Base-by-base conservation (phyloP, 2,888 invertebrate species). In the Hydraecia micacea region DNA sequence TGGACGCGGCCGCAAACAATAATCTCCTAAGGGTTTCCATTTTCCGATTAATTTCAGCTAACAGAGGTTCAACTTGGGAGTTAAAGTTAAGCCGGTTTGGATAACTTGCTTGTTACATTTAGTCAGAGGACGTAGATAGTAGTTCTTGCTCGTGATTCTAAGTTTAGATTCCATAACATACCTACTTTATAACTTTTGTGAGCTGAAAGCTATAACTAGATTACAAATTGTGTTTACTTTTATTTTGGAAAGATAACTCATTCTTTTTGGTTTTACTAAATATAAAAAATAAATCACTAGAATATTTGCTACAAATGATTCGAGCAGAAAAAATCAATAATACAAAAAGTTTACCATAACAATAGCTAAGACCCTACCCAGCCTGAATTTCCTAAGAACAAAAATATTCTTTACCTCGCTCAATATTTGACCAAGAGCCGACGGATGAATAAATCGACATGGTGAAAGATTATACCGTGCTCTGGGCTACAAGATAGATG, bases 1-100 rank as follows among this genome's bases (percentile, higher is more conserved):
- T 86, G 80, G 72, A 74, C 72, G 32, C 39, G 32, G 67, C 75
- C 77, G 42, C 85, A 80, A 88, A 89, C 79, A 84, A 88, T 89
- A 84, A 88, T 79, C 80, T 81, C 75, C 60, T 73, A 65, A 74
- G 86, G 75, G 69, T 74, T 85, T 73, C 86, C 71, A 83, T 86
- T 86, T 86, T 66, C 76, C 62, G 72, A 86, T 82, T 88, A 87
- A 82, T 88, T 86, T 70, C 42, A 55, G 52, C 39, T 36, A 73
- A 70, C 84, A 42, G 73, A 68, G 60, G 62, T 76, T 68, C 65
- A 68, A 75, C 68, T 68, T 46, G 25, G 8, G n/a, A 62, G 62
- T 42, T 60, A 73, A 28, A 85, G 67, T 81, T 81, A 74, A 68
- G 32, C 18, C 63, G 18, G 60, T 39, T 68, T 36, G 65, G 46